Base-by-base conservation (phyloP, 2,113 vertebrate species). In the Stercorarius parasiticus region DNA sequence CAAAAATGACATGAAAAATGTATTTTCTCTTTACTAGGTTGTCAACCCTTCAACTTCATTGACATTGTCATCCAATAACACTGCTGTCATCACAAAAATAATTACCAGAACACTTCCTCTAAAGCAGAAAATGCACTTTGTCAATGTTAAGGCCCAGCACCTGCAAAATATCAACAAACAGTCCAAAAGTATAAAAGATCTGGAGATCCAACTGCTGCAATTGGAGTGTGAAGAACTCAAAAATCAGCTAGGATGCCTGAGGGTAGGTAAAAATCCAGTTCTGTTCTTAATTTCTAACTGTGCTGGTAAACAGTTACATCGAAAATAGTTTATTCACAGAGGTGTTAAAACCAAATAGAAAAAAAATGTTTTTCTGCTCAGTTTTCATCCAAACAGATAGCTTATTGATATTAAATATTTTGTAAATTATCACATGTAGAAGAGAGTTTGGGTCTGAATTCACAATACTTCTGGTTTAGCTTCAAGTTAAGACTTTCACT, bases 131-230 rank as follows among this genome's bases (percentile, higher is more conserved):
- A 79, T n/a, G 43, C 66, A 45, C 43, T 71, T 78, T 27, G 47
- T 74, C 55, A 81, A 70, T 23, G 61, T 43, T 27, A 78, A 83
- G 13, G 34, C 83, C 29, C 89, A 74, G 22, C 67, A 93, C 7
- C 71, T 67, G 30, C 90, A 67, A 58, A 93, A 49, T 18, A 52
- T 17, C 19, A 56, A 36, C 36, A 86, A 89, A 32, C 66, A 82
- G 5, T 8, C 72, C 21, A 4, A 47, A 64, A 71, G 32, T 15
- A 34, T 30, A 9, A 91, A 94, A 66, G 95, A 94, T 61, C 15
- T 93, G 70, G 95, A 97, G 77, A 93, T 93, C 34, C 83, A 83
- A 0, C 49, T 92, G 42, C 91, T 97, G 65, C 97, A 95, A 74
- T 43, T 88, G 25, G 94, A 92, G 40, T 79, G 93, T 2, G 85